These are phyloP conservation scores for Diacarnus erythraeanus DNA, from an alignment of 37 sponge, comb jelly and placozoan species.

Conservation along the genomic window DNA sequence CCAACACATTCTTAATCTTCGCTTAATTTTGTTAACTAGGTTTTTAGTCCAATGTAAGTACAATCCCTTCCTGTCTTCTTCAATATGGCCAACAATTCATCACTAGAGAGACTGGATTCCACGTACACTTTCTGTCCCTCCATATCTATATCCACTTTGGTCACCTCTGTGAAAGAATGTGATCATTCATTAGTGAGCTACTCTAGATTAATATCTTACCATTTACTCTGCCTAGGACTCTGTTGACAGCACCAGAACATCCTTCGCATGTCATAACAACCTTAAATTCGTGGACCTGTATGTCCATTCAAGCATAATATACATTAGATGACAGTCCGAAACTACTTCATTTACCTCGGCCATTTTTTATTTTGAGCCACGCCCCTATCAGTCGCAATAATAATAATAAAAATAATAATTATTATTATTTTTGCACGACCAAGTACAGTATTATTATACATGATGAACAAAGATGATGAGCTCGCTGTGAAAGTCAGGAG, in stretches of 20 bases:
- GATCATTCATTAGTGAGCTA: neutral
- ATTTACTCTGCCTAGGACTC: conserved; percentile 65
- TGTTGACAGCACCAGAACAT: conserved; percentile 86
- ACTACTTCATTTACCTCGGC: neutral
- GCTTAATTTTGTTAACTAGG: no score
- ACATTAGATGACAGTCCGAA: no score
- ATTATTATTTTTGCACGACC: no score
- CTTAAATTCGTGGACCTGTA: conserved; percentile 72
- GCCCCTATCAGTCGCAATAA: neutral
- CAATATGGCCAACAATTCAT: conserved; percentile 67
- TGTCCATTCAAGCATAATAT: no score
- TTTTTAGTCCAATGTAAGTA: conserved; percentile 59
- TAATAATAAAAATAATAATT: no score
- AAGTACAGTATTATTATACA: no score
- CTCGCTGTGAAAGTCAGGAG: conserved; percentile 37
- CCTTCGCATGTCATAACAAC: conserved; percentile 89
- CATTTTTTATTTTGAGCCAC: neutral
- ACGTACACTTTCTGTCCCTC: conserved; percentile 78
- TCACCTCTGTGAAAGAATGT: conserved; percentile 20
- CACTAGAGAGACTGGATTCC: conserved; percentile 61
- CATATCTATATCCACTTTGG: conserved; percentile 74
- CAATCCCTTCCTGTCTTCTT: conserved; percentile 92
- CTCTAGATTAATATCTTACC: conserved; percentile 12
- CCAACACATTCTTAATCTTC: no score
- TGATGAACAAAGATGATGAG: neutral